Percentiles rank a stretch among this genome's conserved stretches.
phyloP scores from a whole-genome alignment of 2,797 vertebrate species.

The Silurus aristotelis region DNA sequence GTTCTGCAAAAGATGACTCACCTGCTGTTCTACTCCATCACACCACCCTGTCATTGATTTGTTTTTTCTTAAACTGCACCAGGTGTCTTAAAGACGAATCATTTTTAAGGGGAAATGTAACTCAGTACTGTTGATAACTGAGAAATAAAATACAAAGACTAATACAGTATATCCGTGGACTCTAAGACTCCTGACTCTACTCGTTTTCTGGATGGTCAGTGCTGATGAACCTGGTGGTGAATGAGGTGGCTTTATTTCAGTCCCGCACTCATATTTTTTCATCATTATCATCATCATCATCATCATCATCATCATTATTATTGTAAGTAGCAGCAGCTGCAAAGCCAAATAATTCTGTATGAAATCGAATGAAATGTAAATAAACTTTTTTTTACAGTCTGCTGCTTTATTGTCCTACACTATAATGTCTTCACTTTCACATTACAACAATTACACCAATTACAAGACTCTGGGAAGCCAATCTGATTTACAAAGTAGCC shows the following conservation, averaged over 20 bases:
- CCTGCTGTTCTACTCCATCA: not conserved
- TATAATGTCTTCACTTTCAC: not conserved
- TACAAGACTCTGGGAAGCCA: not conserved
- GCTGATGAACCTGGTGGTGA: slow-evolving; percentile 6
- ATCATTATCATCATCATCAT: not conserved
- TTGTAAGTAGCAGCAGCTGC: not conserved
- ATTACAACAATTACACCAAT: not conserved
- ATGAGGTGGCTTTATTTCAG: slow-evolving; percentile 14
- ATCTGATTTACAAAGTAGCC: not conserved
- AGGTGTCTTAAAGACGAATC: not conserved
- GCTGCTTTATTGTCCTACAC: not conserved
- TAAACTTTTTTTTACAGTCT: not conserved
- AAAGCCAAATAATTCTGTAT: not conserved
- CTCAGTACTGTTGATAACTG: not conserved
- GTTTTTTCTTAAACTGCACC: not conserved
- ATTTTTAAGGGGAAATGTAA: not conserved
- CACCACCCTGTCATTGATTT: not conserved
- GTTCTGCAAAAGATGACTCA: not conserved
- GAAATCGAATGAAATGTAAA: not conserved
- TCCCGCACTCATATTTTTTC: not conserved
- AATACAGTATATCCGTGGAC: not conserved
- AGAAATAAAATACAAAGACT: not conserved
- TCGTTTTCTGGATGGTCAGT: not conserved
- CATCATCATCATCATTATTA: too few species aligned
- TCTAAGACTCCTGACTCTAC: not conserved